A percentile compares a stretch with the other conserved stretches of the same genome.
These are phyloP conservation scores for Teinopalpus imperialis DNA, from an alignment of 2,888 invertebrate genomes.

Conservation along the genomic window DNA sequence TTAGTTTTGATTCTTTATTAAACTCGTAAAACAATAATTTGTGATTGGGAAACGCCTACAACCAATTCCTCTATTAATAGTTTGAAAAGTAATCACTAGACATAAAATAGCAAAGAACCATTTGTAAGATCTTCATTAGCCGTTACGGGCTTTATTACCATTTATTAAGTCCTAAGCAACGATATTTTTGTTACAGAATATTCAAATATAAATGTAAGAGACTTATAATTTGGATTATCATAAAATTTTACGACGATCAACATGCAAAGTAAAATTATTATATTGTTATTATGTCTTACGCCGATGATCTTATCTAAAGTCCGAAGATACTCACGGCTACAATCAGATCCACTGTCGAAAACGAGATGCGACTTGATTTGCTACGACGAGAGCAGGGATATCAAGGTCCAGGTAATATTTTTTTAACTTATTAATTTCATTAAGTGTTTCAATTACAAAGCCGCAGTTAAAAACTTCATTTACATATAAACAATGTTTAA, in stretches of 20 bases:
- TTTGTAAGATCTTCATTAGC: conserved; percentile 27
- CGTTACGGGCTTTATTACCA: conserved; percentile 30
- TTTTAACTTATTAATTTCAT: conserved; percentile 8
- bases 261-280: conserved; percentile 53
- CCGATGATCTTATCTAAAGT: conserved; percentile 51
- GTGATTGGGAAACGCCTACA: background rate
- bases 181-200: conserved; percentile 32
- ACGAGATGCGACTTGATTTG: conserved; percentile 84
- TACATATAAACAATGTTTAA: too few species aligned
- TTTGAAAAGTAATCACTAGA: conserved; percentile 2
- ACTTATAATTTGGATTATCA: conserved; percentile 21
- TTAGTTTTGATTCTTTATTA: too few species aligned
- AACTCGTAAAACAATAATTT: conserved; percentile 9
- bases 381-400: conserved; percentile 62
- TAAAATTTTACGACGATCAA: conserved; percentile 28
- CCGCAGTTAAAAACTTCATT: too few species aligned
- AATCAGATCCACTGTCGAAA: conserved; percentile 77
- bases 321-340: conserved; percentile 59
- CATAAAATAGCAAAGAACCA: background rate
- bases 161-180: conserved; percentile 27
- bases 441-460: too few species aligned
- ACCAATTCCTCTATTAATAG: conserved; percentile 1
- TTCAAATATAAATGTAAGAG: conserved; percentile 25
- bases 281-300: conserved; percentile 46
- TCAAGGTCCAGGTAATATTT: conserved; percentile 58